phyloP scores from a whole-genome alignment of 2,113 vertebrate genomes.

The Melospiza georgiana region DNA sequence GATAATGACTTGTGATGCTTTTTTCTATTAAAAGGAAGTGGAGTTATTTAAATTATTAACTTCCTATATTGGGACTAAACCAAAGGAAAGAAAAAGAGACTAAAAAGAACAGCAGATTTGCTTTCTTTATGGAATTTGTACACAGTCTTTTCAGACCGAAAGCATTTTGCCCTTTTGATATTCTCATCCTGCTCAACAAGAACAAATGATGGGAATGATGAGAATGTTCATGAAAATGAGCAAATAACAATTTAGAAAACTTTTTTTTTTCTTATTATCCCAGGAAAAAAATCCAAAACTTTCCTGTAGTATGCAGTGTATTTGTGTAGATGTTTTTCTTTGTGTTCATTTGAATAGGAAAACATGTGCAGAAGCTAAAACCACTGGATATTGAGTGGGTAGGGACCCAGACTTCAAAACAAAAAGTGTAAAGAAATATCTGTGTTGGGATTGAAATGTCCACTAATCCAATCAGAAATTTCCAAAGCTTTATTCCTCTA shows the following conservation, averaged over 20 bases:
- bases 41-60: not conserved
- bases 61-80: not conserved
- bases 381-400: not conserved
- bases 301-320: not conserved
- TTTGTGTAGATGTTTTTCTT: not conserved
- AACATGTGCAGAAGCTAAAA: not conserved
- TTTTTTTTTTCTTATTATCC: not conserved
- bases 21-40: not conserved
- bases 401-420: not conserved
- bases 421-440: not conserved
- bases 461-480: not conserved
- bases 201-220: not conserved
- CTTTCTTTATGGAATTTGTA: not conserved
- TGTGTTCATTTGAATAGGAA: not conserved
- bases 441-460: not conserved
- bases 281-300: not conserved
- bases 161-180: not conserved
- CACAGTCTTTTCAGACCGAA: not conserved
- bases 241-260: not conserved
- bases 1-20: not conserved
- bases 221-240: not conserved
- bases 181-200: not conserved
- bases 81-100: not conserved
- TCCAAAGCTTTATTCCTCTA: not conserved
- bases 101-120: not conserved